phyloP scores from a whole-genome alignment of 2,888 invertebrate genomes.

The Eupithecia inturbata region DNA sequence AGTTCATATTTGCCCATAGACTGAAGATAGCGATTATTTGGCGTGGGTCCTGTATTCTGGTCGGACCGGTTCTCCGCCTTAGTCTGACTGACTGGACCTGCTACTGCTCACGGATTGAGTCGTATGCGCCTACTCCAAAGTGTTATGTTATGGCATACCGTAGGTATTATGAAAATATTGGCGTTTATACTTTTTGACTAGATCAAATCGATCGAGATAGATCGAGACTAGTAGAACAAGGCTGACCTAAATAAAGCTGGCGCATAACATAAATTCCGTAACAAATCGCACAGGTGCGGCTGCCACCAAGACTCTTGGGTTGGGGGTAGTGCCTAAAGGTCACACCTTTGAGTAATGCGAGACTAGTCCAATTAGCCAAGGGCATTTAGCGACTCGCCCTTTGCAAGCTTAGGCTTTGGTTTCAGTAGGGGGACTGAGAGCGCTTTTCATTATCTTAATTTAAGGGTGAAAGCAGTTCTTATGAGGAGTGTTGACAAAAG shows the following conservation, averaged over 20 bases:
- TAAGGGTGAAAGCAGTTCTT: background rate
- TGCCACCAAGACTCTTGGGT: slow-evolving; percentile 55
- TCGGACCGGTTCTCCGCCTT: slow-evolving; percentile 77
- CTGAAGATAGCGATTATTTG: slow-evolving; percentile 63
- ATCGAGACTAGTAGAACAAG: slow-evolving; percentile 33
- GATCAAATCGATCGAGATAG: slow-evolving; percentile 26
- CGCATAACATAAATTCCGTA: slow-evolving; percentile 38
- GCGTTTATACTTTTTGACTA: background rate
- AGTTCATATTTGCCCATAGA: slow-evolving; percentile 32
- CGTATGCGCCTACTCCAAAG: slow-evolving; percentile 69
- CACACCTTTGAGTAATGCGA: slow-evolving; percentile 64
- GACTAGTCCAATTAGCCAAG: slow-evolving; percentile 61
- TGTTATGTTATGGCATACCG: slow-evolving; percentile 60
- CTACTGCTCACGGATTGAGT: slow-evolving; percentile 77
- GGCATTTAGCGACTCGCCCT: slow-evolving; percentile 50
- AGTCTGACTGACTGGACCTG: slow-evolving; percentile 79
- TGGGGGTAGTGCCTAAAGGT: slow-evolving; percentile 58
- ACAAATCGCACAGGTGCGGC: slow-evolving; percentile 58
- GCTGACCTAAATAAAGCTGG: slow-evolving; percentile 36
- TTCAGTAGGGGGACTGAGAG: slow-evolving; percentile 29
- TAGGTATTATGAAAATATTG: slow-evolving; percentile 25
- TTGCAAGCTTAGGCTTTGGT: slow-evolving; percentile 42
- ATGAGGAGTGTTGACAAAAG: background rate
- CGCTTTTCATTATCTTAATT: slow-evolving; percentile 10
- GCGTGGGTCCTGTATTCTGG: slow-evolving; percentile 73